Percentiles rank a stretch among this genome's conserved stretches.
Conservation (phyloP, 1,140 invertebrate genomes). For the Apolygus lucorum region DNA sequence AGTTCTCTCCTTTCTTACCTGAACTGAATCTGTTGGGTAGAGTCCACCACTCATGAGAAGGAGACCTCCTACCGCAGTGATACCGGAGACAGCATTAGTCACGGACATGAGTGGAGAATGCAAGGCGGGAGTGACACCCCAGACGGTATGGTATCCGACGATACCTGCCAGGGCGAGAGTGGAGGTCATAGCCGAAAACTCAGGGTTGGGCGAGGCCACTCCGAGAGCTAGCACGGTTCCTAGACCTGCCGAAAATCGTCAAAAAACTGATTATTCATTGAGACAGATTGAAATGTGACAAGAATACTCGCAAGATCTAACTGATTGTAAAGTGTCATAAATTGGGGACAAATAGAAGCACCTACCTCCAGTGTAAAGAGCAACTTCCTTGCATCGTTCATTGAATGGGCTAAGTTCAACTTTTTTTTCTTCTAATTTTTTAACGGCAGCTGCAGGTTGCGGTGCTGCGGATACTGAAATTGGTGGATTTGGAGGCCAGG, state of each 20-base stretch:
- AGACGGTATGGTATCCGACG: conserved; percentile 84
- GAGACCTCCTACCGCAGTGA: conserved; percentile 80
- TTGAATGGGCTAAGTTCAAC: conserved; percentile 44
- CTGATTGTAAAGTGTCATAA: too few relatives aligned
- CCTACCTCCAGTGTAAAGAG: conserved; percentile 59
- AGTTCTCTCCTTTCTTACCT: too few relatives aligned
- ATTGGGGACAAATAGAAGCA: too few relatives aligned
- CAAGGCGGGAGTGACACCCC: conserved; percentile 82
- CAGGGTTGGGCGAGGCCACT: conserved; percentile 64
- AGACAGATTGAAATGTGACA: too few relatives aligned
- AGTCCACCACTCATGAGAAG: conserved; percentile 72
- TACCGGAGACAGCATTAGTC: conserved; percentile 86
- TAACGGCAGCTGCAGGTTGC: conserved; percentile 41
- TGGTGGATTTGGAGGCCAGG: conserved; percentile 62
- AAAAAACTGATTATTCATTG: too few relatives aligned
- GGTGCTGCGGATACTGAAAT: conserved; percentile 42
- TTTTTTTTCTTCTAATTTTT: conserved; percentile 37
- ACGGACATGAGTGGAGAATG: conserved; percentile 90
- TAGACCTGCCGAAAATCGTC: conserved; percentile 54
- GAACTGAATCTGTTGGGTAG: conserved; percentile 56
- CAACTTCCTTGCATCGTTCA: conserved; percentile 53
- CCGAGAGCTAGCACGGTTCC: conserved; percentile 62
- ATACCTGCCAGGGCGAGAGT: conserved; percentile 75
- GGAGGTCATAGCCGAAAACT: conserved; percentile 79
- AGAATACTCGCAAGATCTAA: too few relatives aligned